A percentile compares a stretch with the other conserved stretches of the same genome.
Conservation (phyloP, 2,113 vertebrate genomes). For the Ptilonorhynchus violaceus region DNA sequence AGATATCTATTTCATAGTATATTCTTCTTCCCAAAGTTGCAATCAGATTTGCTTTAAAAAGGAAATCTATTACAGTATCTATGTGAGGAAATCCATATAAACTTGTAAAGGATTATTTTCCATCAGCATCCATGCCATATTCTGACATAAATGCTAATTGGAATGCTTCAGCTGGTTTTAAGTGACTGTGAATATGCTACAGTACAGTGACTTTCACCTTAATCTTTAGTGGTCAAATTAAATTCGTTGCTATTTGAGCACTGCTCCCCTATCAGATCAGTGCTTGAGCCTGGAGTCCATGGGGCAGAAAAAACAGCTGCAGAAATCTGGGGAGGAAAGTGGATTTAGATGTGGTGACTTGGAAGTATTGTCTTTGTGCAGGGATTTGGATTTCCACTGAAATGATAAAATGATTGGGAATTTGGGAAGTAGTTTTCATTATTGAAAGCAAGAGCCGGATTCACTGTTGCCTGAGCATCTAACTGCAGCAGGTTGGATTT, state of each 20-base stretch:
- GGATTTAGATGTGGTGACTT: neutral
- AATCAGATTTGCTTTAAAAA: slow-evolving; percentile 63
- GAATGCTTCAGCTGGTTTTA: slow-evolving; percentile 51
- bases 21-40: slow-evolving; percentile 31
- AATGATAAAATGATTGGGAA: neutral
- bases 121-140: slow-evolving; percentile 49
- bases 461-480: neutral
- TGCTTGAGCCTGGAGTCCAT: neutral
- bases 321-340: neutral
- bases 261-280: neutral
- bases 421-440: neutral
- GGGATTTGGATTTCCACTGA: neutral
- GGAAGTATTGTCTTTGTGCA: neutral
- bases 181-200: slow-evolving; percentile 41
- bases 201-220: slow-evolving; percentile 36
- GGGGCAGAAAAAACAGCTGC: neutral
- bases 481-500: neutral
- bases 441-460: neutral
- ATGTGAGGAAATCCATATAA: slow-evolving; percentile 43
- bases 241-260: slow-evolving; percentile 10
- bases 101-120: slow-evolving; percentile 71
- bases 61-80: slow-evolving; percentile 48
- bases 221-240: slow-evolving; percentile 24
- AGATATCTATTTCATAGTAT: slow-evolving; percentile 19
- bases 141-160: slow-evolving; percentile 66